A percentile compares a stretch with the other conserved stretches of the same genome.
Evolutionary conservation across 2,113 vertebrate species (phyloP).

Genomic region (Ginglymostoma cirratum): DNA sequence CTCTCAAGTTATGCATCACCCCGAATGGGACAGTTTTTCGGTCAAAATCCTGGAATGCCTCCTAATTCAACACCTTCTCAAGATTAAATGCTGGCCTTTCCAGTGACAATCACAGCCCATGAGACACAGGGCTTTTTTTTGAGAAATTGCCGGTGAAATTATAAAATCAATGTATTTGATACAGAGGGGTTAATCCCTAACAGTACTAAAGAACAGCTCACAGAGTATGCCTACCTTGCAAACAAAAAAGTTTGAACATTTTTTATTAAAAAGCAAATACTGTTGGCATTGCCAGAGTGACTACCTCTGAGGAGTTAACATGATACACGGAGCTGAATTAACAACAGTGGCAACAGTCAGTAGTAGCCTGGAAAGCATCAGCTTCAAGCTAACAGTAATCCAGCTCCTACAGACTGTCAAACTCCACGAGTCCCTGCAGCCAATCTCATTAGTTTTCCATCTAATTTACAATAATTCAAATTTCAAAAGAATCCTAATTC

Average conservation of each 20-base stretch:
- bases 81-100: not conserved
- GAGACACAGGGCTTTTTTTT: not conserved
- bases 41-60: not conserved
- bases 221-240: too few species aligned
- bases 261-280: not conserved
- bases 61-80: not conserved
- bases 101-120: not conserved
- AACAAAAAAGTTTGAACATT: not conserved
- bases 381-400: not conserved
- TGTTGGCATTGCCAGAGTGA: not conserved
- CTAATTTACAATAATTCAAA: slow-evolving; percentile 27
- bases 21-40: not conserved
- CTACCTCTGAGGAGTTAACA: not conserved
- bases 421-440: not conserved
- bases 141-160: not conserved
- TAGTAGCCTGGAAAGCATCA: not conserved
- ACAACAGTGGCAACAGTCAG: not conserved
- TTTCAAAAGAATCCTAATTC: slow-evolving; percentile 41
- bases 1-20: too few species aligned
- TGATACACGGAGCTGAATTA: not conserved
- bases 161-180: not conserved
- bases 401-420: not conserved
- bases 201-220: not conserved
- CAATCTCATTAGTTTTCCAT: slow-evolving; percentile 29
- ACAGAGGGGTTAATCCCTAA: not conserved